Percentiles rank a stretch among this genome's conserved stretches.
Evolutionary conservation across 1,140 invertebrate genomes (phyloP).

Genomic region (Bombyx mandarina): DNA sequence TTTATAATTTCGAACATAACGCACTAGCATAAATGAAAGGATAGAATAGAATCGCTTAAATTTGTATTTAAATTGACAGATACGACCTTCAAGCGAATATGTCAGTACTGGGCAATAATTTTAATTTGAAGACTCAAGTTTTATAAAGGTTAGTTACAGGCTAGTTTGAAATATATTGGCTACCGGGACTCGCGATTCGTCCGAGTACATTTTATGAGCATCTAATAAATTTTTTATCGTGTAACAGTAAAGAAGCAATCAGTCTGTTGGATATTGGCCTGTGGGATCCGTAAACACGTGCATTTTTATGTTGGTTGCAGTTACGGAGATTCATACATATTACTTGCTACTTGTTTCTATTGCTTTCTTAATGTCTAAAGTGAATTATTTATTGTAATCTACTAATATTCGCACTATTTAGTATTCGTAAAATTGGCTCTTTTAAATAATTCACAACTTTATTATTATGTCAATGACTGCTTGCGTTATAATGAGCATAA

Average conservation of each 20-base stretch:
- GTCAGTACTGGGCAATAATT: conserved; percentile 2
- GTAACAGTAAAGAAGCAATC: conserved; percentile 71
- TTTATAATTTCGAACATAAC: conserved; percentile 9
- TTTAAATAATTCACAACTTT: too few species aligned
- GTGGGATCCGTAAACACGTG: conserved; percentile 63
- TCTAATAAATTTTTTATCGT: conserved; percentile 68
- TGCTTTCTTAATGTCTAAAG: too few species aligned
- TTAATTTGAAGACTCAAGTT: conserved; percentile 26
- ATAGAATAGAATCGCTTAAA: neutral
- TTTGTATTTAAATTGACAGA: neutral
- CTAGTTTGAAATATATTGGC: conserved; percentile 64
- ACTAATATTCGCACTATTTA: too few species aligned
- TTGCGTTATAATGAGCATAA: too few species aligned
- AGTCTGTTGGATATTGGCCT: conserved; percentile 63
- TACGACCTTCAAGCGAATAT: neutral
- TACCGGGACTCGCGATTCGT: conserved; percentile 57
- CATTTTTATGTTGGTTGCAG: conserved; percentile 54
- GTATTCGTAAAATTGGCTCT: too few species aligned
- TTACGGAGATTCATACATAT: conserved; percentile 37
- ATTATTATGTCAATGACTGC: too few species aligned
- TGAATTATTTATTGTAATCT: too few species aligned
- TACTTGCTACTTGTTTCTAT: too few species aligned
- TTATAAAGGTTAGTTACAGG: conserved; percentile 56
- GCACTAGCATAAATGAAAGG: neutral
- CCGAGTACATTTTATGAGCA: conserved; percentile 61